Evolutionary conservation across 2,888 invertebrate genomes (phyloP).

Genomic region (Zaprionus lineosus): DNA sequence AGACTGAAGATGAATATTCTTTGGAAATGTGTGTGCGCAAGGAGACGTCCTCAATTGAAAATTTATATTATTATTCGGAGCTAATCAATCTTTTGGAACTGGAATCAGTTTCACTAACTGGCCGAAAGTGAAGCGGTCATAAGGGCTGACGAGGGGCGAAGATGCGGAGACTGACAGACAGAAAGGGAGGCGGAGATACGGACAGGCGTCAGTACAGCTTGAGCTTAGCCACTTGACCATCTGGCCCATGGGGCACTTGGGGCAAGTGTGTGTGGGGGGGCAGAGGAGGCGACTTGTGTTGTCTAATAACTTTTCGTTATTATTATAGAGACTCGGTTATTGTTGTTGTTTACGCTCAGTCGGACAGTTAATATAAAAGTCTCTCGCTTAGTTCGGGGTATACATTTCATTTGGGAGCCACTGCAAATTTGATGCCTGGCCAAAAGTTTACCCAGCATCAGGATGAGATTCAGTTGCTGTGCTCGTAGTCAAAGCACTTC

Average conservation of each 20-base stretch:
- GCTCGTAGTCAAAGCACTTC: conserved; percentile 47
- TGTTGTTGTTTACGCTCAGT: conserved; percentile 49
- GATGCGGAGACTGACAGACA: too few relatives aligned
- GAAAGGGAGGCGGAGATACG: too few relatives aligned
- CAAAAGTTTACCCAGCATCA: conserved; percentile 35
- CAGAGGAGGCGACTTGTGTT: conserved; percentile 23
- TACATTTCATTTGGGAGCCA: conserved; percentile 64
- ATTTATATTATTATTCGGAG: too few relatives aligned
- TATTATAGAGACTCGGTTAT: conserved; percentile 54
- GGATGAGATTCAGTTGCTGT: not conserved
- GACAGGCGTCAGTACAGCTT: conserved; percentile 21
- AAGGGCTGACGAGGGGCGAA: too few relatives aligned
- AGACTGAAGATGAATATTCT: too few relatives aligned
- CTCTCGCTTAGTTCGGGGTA: conserved; percentile 22
- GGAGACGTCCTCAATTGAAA: too few relatives aligned
- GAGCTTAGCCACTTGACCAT: conserved; percentile 55
- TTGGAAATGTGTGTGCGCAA: too few relatives aligned
- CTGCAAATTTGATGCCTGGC: conserved; percentile 42
- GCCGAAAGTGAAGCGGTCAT: too few relatives aligned
- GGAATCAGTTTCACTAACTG: too few relatives aligned
- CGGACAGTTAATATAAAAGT: conserved; percentile 64
- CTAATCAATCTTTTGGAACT: too few relatives aligned
- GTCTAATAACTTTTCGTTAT: conserved; percentile 71
- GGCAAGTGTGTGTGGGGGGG: too few relatives aligned
- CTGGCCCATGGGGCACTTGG: conserved; percentile 20